Base-by-base conservation (phyloP, 2,888 invertebrate genomes). In the Taphrorychus bicolor region DNA sequence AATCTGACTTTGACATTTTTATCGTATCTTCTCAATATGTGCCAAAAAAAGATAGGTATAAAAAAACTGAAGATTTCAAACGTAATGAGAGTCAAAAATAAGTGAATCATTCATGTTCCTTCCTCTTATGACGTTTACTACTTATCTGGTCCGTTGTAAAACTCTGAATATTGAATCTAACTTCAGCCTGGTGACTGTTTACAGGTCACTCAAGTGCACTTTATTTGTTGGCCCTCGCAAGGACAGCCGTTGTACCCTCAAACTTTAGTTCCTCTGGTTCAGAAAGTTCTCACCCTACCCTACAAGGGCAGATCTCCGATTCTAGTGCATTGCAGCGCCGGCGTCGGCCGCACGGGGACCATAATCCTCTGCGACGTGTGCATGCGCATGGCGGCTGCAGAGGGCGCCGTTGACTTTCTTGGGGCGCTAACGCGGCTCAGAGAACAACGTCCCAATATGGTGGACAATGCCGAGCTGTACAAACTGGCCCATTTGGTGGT, bases 341-440 rank as follows among this genome's bases (percentile, higher is more conserved):
- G 88, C 2, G 85, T 87, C 16, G 88, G 88, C 1, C 81, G 88
- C 70, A 88, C 88, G 4, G 88, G 88, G 5, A 87, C 87, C 1
- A 83, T 88, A 22, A 84, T 88, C 58, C 80, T 87, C 11, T 84
- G 86, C 68, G 87, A 88, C 73, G 83, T 85, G 58, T 82, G 84
- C 70, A 74, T 87, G 42, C 81, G 85, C 61, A 82, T 83, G 80
- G 83, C 83, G 1, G 80, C 81, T 0, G 76, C 78, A n/a, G 82
- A 84, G 71, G 78, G 80, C 42, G 74, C 68, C 5, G 72, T 82
- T 7, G 81, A 82, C 67, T 72, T 77, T 17, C 64, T 81, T 3
- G 71, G 76, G 22, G 72, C 75, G 62, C 72, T 80, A 48, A 74
- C 79, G 56, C 75, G 75, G 45, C 60, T 82, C 5, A 73, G 82